A percentile compares a stretch with the other conserved stretches of the same genome.
phyloP scores from a whole-genome alignment of 2,113 vertebrate genomes.

The Morone chrysops region DNA sequence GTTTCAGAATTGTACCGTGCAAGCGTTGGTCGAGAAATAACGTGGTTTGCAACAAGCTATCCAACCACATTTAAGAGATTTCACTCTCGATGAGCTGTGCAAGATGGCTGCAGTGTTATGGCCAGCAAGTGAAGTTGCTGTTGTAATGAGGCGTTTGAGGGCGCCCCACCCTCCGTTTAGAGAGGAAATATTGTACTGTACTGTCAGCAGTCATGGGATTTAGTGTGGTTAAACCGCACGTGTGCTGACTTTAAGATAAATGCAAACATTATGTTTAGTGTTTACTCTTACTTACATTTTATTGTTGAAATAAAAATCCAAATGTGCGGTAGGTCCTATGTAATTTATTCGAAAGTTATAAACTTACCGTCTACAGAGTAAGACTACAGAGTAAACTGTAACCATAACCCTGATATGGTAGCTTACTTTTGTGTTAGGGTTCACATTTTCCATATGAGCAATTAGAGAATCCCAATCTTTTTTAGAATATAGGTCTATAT shows the following conservation, averaged over 20 bases:
- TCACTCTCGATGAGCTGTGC: slow-evolving; percentile 41
- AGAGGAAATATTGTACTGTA: slow-evolving; percentile 39
- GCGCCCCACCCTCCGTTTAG: slow-evolving; percentile 65
- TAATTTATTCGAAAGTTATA: background rate
- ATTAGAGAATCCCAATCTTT: background rate
- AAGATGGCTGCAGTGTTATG: slow-evolving; percentile 82
- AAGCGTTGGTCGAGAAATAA: slow-evolving; percentile 31
- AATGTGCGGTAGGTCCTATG: background rate
- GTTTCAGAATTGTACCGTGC: background rate
- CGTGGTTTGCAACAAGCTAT: slow-evolving; percentile 51
- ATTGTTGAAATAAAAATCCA: background rate
- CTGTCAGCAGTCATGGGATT: slow-evolving; percentile 31
- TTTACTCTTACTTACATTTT: background rate
- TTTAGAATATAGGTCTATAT: background rate
- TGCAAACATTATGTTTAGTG: background rate
- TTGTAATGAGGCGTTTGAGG: slow-evolving; percentile 61
- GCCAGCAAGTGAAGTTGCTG: slow-evolving; percentile 54
- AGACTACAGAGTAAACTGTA: background rate
- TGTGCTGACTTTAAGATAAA: background rate
- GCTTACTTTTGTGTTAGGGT: too few species aligned
- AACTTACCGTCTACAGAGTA: background rate
- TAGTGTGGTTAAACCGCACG: background rate
- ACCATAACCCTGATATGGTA: background rate
- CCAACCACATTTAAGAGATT: slow-evolving; percentile 8
- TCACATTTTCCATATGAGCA: background rate